Percentiles rank a stretch among this genome's conserved stretches.
phyloP scores from a whole-genome alignment of 2,888 invertebrate species.

The Cheilosia scutellata region DNA sequence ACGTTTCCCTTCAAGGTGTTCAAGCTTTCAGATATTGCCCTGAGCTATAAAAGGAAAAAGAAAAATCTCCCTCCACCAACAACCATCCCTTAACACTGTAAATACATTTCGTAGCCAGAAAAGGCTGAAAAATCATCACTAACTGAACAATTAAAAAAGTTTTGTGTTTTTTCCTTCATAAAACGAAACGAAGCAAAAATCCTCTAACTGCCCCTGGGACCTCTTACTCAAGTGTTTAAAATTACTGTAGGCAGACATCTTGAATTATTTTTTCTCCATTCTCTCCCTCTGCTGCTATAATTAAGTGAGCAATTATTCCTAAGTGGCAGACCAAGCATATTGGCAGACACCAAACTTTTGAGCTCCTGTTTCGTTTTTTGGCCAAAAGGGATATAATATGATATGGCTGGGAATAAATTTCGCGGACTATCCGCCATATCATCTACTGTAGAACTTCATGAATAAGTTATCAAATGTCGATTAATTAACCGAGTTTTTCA shows the following conservation, averaged over 20 bases:
- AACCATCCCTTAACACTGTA: slow-evolving; percentile 16
- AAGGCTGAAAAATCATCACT: slow-evolving; percentile 50
- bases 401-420: slow-evolving; percentile 7
- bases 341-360: slow-evolving; percentile 58
- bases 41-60: background rate
- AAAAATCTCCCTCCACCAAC: background rate
- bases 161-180: slow-evolving; percentile 24
- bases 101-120: slow-evolving; percentile 17
- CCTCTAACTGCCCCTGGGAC: slow-evolving; percentile 11
- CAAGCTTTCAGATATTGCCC: background rate
- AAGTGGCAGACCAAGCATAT: slow-evolving; percentile 53
- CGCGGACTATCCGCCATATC: background rate
- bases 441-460: slow-evolving; percentile 12
- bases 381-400: slow-evolving; percentile 19
- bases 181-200: slow-evolving; percentile 31
- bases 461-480: slow-evolving; percentile 66
- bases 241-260: slow-evolving; percentile 55
- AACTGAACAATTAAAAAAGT: slow-evolving; percentile 56
- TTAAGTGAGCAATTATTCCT: slow-evolving; percentile 70
- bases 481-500: slow-evolving; percentile 60
- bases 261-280: slow-evolving; percentile 12
- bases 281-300: slow-evolving; percentile 28
- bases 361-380: background rate
- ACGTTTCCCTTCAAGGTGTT: slow-evolving; percentile 2
- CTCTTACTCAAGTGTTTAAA: slow-evolving; percentile 51